phyloP scores from a whole-genome alignment of 2,797 vertebrate species.

The Zenarchopterus dispar region DNA sequence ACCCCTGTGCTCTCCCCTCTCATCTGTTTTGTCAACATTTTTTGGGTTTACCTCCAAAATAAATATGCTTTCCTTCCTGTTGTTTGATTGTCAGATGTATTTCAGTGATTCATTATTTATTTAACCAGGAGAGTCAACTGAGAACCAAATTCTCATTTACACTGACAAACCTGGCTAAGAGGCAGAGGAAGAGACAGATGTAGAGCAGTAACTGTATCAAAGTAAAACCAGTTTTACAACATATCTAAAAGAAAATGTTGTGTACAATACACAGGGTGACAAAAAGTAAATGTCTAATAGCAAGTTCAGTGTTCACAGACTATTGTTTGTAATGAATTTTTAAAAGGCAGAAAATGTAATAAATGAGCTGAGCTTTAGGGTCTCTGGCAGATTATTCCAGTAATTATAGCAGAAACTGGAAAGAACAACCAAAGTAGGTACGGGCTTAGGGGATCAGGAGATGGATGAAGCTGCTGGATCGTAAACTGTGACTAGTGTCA shows the following conservation, averaged over 20 bases:
- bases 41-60: too few relatives aligned
- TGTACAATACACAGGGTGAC: too few relatives aligned
- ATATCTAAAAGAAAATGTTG: background rate
- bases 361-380: background rate
- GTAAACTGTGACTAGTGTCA: conserved; percentile 1
- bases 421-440: background rate
- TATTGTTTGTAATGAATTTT: background rate
- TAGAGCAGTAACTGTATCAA: too few relatives aligned
- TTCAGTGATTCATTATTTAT: too few relatives aligned
- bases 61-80: too few relatives aligned
- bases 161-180: too few relatives aligned
- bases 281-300: background rate
- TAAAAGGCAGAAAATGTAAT: background rate
- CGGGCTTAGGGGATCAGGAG: background rate
- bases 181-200: too few relatives aligned
- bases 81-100: too few relatives aligned
- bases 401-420: background rate
- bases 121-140: too few relatives aligned
- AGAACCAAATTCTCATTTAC: too few relatives aligned
- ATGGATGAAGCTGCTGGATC: background rate
- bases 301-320: background rate
- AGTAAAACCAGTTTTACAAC: background rate
- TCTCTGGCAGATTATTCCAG: background rate
- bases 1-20: too few relatives aligned
- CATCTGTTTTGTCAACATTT: too few relatives aligned